phyloP scores from a whole-genome alignment of 2,797 vertebrate species.

The Taeniopygia guttata region DNA sequence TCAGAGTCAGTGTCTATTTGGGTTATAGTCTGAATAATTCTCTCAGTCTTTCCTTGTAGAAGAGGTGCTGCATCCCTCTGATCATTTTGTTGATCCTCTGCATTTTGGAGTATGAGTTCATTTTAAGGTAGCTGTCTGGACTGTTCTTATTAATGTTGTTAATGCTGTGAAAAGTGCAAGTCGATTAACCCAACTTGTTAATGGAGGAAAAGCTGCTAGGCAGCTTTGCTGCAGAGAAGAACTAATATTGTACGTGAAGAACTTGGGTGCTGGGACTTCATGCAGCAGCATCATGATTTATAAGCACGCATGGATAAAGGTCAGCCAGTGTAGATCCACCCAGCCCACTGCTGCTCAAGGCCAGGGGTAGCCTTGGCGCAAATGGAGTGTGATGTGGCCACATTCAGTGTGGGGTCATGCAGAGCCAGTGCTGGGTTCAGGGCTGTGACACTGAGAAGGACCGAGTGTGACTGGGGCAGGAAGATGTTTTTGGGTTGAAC shows the following conservation, averaged over 20 bases:
- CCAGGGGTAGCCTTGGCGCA: too few relatives aligned
- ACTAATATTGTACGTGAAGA: neutral
- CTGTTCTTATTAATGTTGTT: neutral
- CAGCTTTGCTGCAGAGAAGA: neutral
- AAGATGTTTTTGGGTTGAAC: neutral
- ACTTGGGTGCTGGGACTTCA: neutral
- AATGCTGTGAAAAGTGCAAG: neutral
- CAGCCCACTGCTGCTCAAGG: neutral
- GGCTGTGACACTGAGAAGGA: neutral
- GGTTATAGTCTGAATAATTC: neutral
- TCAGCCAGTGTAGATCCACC: too few relatives aligned
- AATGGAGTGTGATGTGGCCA: fast-evolving
- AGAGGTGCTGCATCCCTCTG: neutral
- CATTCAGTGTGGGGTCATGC: fast-evolving
- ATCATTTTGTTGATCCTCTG: neutral
- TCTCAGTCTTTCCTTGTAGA: neutral
- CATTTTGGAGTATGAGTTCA: neutral
- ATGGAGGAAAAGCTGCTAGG: neutral
- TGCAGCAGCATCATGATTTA: fast-evolving
- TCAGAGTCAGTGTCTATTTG: neutral
- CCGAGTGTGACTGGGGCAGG: fast-evolving
- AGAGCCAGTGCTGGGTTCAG: too few relatives aligned
- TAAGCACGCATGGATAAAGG: fast-evolving
- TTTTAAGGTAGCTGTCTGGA: neutral
- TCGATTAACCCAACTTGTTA: neutral